A percentile compares a stretch with the other conserved stretches of the same genome.
Conservation (phyloP, 1,140 invertebrate species). For the Dendroctonus valens region DNA sequence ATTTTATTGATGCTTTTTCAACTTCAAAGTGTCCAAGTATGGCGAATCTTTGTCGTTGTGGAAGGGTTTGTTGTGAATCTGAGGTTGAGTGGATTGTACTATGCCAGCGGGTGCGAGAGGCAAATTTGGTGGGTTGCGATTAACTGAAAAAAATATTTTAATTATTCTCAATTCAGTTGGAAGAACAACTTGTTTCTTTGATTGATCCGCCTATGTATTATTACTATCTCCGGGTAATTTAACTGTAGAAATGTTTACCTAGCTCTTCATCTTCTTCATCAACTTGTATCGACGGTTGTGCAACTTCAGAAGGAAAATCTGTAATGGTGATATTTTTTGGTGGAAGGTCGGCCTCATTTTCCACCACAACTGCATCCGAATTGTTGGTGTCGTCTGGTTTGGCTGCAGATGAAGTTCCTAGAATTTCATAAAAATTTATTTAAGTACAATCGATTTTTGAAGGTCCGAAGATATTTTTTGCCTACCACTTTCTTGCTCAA, state of each 20-base stretch:
- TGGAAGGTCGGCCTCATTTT: slow-evolving; percentile 28
- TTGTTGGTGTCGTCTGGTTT: slow-evolving; percentile 40
- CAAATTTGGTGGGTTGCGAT: slow-evolving; percentile 43
- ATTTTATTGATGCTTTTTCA: too few species aligned
- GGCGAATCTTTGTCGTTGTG: slow-evolving; percentile 46
- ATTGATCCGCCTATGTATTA: neutral
- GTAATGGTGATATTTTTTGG: slow-evolving; percentile 44
- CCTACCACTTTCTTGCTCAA: slow-evolving; percentile 7
- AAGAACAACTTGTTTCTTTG: neutral
- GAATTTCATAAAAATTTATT: slow-evolving; percentile 1
- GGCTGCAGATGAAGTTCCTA: neutral
- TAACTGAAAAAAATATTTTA: slow-evolving; percentile 40
- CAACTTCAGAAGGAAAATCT: slow-evolving; percentile 41
- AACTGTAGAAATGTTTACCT: slow-evolving; percentile 18
- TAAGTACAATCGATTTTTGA: neutral
- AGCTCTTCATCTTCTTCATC: slow-evolving; percentile 42
- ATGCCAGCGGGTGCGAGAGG: slow-evolving; percentile 45
- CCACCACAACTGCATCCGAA: slow-evolving; percentile 41
- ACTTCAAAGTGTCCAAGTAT: slow-evolving; percentile 37
- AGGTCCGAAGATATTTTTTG: neutral
- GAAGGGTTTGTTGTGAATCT: slow-evolving; percentile 38
- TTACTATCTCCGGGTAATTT: neutral
- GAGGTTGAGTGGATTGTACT: slow-evolving; percentile 44
- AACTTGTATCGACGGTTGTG: slow-evolving; percentile 37
- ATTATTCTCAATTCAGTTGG: neutral